These are phyloP conservation scores for Pseudolycoriella hygida DNA, from an alignment of 2,888 invertebrate species.

Conservation along the genomic window DNA sequence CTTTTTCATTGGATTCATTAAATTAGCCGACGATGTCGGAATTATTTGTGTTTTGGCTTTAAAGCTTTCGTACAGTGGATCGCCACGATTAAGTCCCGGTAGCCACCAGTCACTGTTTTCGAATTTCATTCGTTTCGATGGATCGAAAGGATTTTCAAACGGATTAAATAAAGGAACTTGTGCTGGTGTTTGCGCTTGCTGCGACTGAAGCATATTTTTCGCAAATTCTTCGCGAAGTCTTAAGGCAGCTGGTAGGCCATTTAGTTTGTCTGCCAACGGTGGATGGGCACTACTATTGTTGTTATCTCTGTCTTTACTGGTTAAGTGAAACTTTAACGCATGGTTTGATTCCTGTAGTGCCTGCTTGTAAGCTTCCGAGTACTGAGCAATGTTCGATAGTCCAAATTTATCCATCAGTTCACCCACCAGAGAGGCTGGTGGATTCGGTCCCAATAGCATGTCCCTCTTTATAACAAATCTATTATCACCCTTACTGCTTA, in stretches of 20 bases:
- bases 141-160: constrained; percentile 62
- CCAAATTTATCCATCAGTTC: constrained; percentile 96
- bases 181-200: constrained; percentile 35
- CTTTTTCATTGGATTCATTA: constrained; percentile 58
- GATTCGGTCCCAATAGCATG: constrained; percentile 23
- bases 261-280: constrained; percentile 42
- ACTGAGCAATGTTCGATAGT: constrained; percentile 82
- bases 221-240: constrained; percentile 60
- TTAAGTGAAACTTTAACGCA: constrained; percentile 47
- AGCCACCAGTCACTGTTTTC: constrained; percentile 74
- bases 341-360: constrained; percentile 81
- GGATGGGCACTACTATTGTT: constrained; percentile 41
- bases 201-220: constrained; percentile 48
- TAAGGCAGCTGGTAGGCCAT: constrained; percentile 47
- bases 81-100: constrained; percentile 48
- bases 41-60: constrained; percentile 25
- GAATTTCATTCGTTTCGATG: constrained; percentile 61
- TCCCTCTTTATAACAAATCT: constrained; percentile 15
- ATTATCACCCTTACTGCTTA: constrained; percentile 19
- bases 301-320: constrained; percentile 55
- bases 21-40: constrained; percentile 40
- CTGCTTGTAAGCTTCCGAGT: constrained; percentile 90
- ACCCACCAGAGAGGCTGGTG: constrained; percentile 63
- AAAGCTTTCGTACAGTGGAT: constrained; percentile 51
- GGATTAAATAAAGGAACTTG: constrained; percentile 62